Conservation (phyloP, 1,140 invertebrate genomes). For the Brachionus paranguensis region DNA sequence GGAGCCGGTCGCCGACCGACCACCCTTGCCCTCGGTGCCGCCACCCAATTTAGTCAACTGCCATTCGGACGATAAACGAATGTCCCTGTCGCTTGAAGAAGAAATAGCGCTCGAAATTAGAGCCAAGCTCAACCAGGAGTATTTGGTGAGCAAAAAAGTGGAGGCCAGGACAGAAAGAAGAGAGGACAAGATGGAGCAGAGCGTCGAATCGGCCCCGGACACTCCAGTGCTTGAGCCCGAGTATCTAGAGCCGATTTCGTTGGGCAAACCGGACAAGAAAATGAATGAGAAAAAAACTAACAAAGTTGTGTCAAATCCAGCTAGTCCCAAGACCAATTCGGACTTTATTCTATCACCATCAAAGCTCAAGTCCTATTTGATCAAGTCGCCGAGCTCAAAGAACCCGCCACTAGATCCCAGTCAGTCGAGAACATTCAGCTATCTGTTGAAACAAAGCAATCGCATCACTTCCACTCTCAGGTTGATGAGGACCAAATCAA, state of each 20-base stretch:
- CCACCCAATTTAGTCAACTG: background rate
- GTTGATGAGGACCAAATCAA: conserved; percentile 1
- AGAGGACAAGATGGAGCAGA: background rate
- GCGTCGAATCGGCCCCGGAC: background rate
- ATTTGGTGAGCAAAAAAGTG: background rate
- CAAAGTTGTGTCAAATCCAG: background rate
- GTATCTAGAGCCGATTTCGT: background rate
- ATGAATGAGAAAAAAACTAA: background rate
- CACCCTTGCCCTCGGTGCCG: background rate
- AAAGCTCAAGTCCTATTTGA: background rate
- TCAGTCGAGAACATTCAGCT: background rate
- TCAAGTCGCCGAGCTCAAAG: background rate
- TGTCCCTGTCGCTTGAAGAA: background rate
- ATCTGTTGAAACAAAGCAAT: background rate
- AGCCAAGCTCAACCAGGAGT: conserved; percentile 15
- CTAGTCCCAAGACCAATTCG: background rate
- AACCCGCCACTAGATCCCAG: background rate
- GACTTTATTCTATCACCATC: conserved; percentile 11
- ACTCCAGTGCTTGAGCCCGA: background rate
- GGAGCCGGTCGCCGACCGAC: background rate
- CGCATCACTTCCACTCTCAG: background rate
- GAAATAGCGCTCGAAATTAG: conserved; percentile 7
- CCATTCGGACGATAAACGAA: background rate
- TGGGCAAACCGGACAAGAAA: background rate
- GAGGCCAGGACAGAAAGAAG: background rate